phyloP scores from a whole-genome alignment of 1,140 invertebrate genomes.

The Plectrocnemia conspersa region DNA sequence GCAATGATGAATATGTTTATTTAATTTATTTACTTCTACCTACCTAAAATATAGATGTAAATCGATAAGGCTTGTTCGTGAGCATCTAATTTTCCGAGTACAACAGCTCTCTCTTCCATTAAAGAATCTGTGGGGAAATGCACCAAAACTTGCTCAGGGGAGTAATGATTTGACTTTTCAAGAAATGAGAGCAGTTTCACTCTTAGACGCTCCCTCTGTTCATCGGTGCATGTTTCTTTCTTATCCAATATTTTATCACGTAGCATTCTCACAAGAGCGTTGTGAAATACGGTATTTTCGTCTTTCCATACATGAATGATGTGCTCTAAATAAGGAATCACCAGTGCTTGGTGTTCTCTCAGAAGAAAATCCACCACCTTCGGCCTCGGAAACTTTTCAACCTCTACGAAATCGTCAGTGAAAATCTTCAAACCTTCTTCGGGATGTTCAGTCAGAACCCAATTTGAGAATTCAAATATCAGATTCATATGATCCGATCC shows the following conservation, averaged over 20 bases:
- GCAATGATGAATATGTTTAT: not conserved
- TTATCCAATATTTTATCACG: constrained; percentile 55
- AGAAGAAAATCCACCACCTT: constrained; percentile 86
- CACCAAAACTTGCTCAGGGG: constrained; percentile 79
- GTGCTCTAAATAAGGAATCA: constrained; percentile 93
- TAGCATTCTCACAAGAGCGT: constrained; percentile 83
- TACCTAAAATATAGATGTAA: constrained; percentile 72
- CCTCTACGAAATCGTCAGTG: constrained; percentile 85
- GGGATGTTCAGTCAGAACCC: constrained; percentile 82
- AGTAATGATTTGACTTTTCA: constrained; percentile 76
- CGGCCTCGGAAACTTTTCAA: constrained; percentile 81
- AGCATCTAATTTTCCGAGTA: constrained; percentile 82
- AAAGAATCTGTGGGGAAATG: constrained; percentile 84
- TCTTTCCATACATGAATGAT: constrained; percentile 88
- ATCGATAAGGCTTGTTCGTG: constrained; percentile 90
- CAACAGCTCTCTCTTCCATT: constrained; percentile 89
- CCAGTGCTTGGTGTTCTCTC: constrained; percentile 70
- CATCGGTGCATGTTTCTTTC: constrained; percentile 56
- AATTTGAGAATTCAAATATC: constrained; percentile 92
- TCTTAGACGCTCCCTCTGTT: constrained; percentile 57
- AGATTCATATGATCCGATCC: constrained; percentile 80
- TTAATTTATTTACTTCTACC: constrained; percentile 19
- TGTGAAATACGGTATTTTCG: constrained; percentile 80
- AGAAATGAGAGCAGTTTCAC: constrained; percentile 82
- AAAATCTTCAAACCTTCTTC: constrained; percentile 92